These are phyloP conservation scores for Eptesicus fuscus DNA, from an alignment of 2,113 vertebrate species.

Conservation along the genomic window DNA sequence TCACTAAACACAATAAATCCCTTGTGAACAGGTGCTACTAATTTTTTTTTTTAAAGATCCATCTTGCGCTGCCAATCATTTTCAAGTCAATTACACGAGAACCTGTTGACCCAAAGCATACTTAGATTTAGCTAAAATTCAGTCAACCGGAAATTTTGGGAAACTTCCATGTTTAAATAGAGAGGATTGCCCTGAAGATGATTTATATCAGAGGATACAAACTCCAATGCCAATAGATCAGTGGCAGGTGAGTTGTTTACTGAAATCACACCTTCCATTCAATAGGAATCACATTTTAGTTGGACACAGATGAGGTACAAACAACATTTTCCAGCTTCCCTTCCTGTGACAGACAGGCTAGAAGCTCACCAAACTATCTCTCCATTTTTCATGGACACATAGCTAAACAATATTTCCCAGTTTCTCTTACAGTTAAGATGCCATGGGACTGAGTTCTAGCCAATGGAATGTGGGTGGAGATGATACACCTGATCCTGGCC, in stretches of 20 bases:
- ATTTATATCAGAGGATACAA: not conserved
- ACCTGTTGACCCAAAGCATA: slow-evolving; percentile 16
- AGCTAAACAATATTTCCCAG: not conserved
- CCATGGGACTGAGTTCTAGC: not conserved
- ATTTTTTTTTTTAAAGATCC: slow-evolving; percentile 28
- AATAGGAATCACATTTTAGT: not conserved
- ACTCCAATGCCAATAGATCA: not conserved
- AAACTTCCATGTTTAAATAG: slow-evolving; percentile 10
- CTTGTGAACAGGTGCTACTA: slow-evolving; percentile 57
- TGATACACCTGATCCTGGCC: not conserved
- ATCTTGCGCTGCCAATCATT: slow-evolving; percentile 52
- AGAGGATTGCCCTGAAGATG: not conserved
- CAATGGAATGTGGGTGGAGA: not conserved
- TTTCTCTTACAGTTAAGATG: not conserved
- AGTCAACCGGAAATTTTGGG: slow-evolving; percentile 15
- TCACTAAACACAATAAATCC: slow-evolving; percentile 55
- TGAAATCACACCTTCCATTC: not conserved
- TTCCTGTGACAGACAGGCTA: not conserved
- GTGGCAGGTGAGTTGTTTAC: not conserved
- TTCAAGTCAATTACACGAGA: slow-evolving; percentile 29
- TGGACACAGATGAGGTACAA: not conserved
- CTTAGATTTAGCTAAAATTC: slow-evolving; percentile 11
- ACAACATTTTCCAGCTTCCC: not conserved
- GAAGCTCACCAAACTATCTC: not conserved
- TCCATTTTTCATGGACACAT: not conserved